Base-by-base conservation (phyloP, 2,888 invertebrate species). In the Scaptomyza tumidula region DNA sequence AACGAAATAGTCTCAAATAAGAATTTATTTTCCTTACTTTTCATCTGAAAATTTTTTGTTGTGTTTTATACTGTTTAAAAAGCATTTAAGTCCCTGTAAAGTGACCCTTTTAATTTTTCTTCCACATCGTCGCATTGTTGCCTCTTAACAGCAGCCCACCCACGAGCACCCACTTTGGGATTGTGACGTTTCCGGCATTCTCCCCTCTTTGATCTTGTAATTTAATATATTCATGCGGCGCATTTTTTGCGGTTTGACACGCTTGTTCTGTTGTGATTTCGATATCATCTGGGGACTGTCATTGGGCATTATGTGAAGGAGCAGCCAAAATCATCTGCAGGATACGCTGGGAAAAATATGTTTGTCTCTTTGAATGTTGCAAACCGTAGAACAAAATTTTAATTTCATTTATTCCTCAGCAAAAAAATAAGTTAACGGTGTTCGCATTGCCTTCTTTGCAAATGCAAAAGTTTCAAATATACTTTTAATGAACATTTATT, bases 21-120 rank as follows among this genome's bases (percentile, higher is more conserved):
- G 80, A 84, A 90, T 90, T 90, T 88, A 87, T 90, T 90, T 90
- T 90, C 87, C 90, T 75, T 88, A 89, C 88, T 89, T 90, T 90
- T 86, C 78, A 74, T 77, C 81, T 72, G 71, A 75, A 84, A 79
- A 86, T 80, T 70, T 71, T 43, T 33, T 58, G 19, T 58, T 68
- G 59, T 66, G 68, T 59, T 58, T 72, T 75, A 55, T 65, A 64
- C 72, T 85, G 73, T 85, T 78, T 78, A 78, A 72, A 80, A 79
- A 74, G 74, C 78, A 75, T 78, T 81, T 89, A 86, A 88, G 88
- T 80, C 88, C 80, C 71, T 81, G 88, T 81, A 80, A 87, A 89
- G 88, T 89, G 89, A 89, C 89, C 89, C 89, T 89, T 89, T 89
- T 89, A 89, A 88, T 89, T 86, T 88, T 75, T 64, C 79, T 56